Conservation (phyloP, 2,797 vertebrate genomes). For the Eulemur coronatus region DNA sequence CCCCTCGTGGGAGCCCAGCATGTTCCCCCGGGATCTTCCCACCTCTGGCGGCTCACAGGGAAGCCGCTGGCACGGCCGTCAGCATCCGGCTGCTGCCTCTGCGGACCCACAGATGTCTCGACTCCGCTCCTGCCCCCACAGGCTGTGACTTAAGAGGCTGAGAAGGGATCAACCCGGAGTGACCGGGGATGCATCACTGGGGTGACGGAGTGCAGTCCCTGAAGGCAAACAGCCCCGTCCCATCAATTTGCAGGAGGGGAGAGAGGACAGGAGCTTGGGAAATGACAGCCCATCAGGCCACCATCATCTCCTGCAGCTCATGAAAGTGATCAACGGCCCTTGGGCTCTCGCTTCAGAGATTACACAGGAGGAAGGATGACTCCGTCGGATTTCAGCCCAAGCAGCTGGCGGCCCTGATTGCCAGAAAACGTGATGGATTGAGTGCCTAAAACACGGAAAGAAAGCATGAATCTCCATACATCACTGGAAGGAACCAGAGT, state of each 20-base stretch:
- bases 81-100: not conserved
- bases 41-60: fast-evolving
- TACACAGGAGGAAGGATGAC: not conserved
- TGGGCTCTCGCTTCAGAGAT: constrained; percentile 8
- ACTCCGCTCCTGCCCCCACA: not conserved
- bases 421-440: not conserved
- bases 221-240: constrained; percentile 11
- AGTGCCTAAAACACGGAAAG: not conserved
- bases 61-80: not conserved
- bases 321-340: constrained; percentile 12
- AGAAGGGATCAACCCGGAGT: constrained; percentile 52
- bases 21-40: not conserved
- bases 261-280: not conserved
- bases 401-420: not conserved
- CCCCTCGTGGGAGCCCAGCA: fast-evolving
- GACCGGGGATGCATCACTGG: not conserved
- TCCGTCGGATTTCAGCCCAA: not conserved
- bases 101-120: not conserved
- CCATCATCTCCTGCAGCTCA: constrained; percentile 42
- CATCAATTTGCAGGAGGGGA: constrained; percentile 25
- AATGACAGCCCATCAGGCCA: not conserved
- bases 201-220: not conserved
- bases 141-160: constrained; percentile 37
- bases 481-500: not conserved
- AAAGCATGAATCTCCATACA: not conserved